Conservation (phyloP, 2,888 invertebrate genomes). For the Crossocerus cetratus region DNA sequence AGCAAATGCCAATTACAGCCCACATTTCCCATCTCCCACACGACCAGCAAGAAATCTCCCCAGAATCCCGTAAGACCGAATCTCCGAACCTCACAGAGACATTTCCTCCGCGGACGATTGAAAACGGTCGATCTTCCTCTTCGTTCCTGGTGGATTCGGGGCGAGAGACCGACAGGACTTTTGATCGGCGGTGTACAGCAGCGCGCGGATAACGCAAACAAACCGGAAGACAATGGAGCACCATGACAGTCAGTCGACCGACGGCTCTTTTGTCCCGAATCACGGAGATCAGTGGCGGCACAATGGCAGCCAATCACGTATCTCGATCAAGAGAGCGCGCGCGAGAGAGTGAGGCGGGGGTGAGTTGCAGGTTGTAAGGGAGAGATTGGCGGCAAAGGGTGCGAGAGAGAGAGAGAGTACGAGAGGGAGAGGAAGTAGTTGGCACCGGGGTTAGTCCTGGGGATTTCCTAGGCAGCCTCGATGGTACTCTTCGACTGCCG, state of each 20-base stretch:
- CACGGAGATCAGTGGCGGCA: constrained; percentile 56
- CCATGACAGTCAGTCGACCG: constrained; percentile 52
- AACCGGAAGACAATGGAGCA: constrained; percentile 62
- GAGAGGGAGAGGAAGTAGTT: constrained; percentile 22
- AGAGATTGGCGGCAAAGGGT: background rate
- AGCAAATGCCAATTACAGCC: background rate
- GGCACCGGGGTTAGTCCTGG: constrained; percentile 26
- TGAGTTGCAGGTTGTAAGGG: background rate
- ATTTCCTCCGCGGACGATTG: background rate
- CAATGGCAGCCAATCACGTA: constrained; percentile 65
- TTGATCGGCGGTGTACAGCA: constrained; percentile 15
- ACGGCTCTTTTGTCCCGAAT: constrained; percentile 59
- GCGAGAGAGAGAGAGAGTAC: background rate
- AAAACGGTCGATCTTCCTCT: background rate
- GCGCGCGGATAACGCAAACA: constrained; percentile 54
- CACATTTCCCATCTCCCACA: background rate
- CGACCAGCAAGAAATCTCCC: background rate
- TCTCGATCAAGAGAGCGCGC: constrained; percentile 49
- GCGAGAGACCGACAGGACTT: background rate
- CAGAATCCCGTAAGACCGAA: background rate
- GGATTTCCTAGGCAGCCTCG: constrained; percentile 12
- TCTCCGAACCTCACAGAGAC: background rate
- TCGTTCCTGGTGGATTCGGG: background rate
- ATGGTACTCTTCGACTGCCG: constrained; percentile 30
- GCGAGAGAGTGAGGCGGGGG: background rate